Evolutionary conservation across 2,113 vertebrate genomes (phyloP).

Genomic region (Ibidorhyncha struthersii): DNA sequence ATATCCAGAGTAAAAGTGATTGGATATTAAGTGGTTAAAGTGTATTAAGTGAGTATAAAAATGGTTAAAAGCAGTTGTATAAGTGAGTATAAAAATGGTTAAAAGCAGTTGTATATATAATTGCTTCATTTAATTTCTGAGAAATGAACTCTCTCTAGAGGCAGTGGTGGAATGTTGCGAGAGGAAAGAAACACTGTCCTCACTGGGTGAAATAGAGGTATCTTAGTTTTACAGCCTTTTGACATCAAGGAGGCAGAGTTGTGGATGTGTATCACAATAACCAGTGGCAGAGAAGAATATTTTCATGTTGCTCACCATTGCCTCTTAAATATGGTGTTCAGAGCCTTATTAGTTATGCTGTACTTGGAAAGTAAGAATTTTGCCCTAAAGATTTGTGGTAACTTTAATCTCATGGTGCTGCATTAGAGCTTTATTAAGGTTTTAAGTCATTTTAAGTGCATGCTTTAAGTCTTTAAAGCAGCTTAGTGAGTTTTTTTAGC

Average conservation of each 20-base stretch:
- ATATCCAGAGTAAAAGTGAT: neutral
- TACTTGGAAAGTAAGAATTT: neutral
- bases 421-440: neutral
- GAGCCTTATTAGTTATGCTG: neutral
- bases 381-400: neutral
- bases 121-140: neutral
- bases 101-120: neutral
- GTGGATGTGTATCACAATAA: neutral
- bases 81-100: neutral
- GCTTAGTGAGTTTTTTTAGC: neutral
- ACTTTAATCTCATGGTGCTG: neutral
- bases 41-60: neutral
- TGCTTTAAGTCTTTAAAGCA: neutral
- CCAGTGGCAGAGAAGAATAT: neutral
- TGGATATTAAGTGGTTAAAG: neutral
- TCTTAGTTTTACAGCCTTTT: neutral
- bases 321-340: neutral
- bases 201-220: neutral
- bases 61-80: neutral
- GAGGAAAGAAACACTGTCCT: neutral
- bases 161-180: neutral
- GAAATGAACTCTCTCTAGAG: neutral
- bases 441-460: conserved; percentile 10
- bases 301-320: neutral
- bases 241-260: neutral